A percentile compares a stretch with the other conserved stretches of the same genome.
phyloP scores from a whole-genome alignment of 2,113 vertebrate species.

The Ailuropoda melanoleuca region DNA sequence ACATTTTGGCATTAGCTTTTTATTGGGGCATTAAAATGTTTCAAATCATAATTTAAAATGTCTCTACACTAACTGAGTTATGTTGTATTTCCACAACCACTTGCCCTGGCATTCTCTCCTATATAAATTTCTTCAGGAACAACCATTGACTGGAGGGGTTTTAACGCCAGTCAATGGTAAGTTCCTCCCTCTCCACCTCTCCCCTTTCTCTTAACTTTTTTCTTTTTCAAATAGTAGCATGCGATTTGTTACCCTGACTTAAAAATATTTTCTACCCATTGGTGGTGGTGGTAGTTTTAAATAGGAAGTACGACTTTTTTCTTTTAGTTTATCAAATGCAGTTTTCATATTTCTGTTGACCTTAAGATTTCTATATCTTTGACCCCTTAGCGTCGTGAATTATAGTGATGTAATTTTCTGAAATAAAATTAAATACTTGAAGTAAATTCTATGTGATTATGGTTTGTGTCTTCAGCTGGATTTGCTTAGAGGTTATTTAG shows the following conservation, averaged over 20 bases:
- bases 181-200: neutral
- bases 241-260: neutral
- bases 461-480: neutral
- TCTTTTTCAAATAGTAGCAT: neutral
- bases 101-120: neutral
- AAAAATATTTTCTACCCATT: neutral
- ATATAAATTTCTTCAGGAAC: neutral
- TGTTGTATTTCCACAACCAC: neutral
- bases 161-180: neutral
- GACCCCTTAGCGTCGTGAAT: neutral
- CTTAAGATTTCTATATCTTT: neutral
- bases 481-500: neutral
- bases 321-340: neutral
- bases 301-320: neutral
- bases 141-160: neutral
- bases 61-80: neutral
- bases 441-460: neutral
- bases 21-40: neutral
- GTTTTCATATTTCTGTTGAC: neutral
- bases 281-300: neutral
- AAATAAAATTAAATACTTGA: slow-evolving; percentile 1
- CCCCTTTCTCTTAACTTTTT: neutral
- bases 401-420: neutral
- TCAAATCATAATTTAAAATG: neutral
- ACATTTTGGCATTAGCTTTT: neutral